Conservation (phyloP, 64 coral and sea anemone species). For the Hydrozoanthus tunicans region DNA sequence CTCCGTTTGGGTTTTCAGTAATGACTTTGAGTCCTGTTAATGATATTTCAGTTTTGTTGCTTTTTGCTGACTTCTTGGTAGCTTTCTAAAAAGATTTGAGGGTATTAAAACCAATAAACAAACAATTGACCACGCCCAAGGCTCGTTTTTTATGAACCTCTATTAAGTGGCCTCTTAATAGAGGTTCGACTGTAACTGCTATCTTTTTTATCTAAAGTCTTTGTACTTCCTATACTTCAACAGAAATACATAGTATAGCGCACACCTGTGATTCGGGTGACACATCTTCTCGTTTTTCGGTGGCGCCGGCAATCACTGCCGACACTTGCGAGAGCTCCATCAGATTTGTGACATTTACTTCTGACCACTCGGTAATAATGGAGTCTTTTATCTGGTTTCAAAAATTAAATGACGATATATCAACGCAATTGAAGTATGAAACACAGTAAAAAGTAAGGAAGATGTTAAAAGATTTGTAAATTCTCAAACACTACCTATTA, state of each 20-base stretch:
- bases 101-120: too few relatives aligned
- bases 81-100: too few relatives aligned
- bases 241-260: not conserved
- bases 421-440: not conserved
- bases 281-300: conserved; percentile 78
- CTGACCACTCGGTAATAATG: conserved; percentile 70
- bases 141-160: too few relatives aligned
- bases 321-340: conserved; percentile 80
- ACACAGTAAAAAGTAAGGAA: not conserved
- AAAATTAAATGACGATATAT: not conserved
- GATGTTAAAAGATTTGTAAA: not conserved
- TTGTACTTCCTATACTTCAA: not conserved
- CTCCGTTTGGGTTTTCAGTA: too few relatives aligned
- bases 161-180: too few relatives aligned
- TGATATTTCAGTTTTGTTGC: too few relatives aligned
- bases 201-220: too few relatives aligned
- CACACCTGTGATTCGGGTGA: conserved; percentile 81
- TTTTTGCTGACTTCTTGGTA: too few relatives aligned
- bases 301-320: conserved; percentile 72
- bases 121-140: too few relatives aligned
- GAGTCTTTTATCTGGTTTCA: conserved; percentile 79
- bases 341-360: conserved; percentile 60
- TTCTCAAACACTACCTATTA: too few relatives aligned
- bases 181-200: too few relatives aligned
- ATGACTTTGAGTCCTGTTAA: too few relatives aligned